phyloP scores from a whole-genome alignment of 2,113 vertebrate species.

The Phyllostomus hastatus region DNA sequence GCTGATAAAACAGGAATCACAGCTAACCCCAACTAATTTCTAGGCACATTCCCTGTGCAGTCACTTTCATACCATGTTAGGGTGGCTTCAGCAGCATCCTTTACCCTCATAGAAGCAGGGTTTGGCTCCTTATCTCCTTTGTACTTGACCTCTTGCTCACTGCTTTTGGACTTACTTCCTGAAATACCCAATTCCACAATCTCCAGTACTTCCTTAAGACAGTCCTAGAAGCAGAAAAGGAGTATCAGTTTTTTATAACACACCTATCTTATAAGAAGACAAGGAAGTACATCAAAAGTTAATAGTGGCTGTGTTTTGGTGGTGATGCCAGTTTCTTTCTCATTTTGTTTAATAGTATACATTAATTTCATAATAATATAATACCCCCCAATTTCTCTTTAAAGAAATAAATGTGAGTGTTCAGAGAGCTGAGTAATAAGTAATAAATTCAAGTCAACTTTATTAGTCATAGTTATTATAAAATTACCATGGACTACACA shows the following conservation, averaged over 20 bases:
- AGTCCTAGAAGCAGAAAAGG: conserved; percentile 85
- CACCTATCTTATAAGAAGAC: background rate
- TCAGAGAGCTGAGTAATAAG: background rate
- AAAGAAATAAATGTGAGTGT: conserved; percentile 42
- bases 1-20: background rate
- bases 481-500: background rate
- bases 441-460: conserved; percentile 33
- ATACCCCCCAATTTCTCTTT: background rate
- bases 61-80: conserved; percentile 89
- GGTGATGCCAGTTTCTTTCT: background rate
- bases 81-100: conserved; percentile 96
- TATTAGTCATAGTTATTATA: background rate
- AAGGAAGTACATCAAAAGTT: conserved; percentile 12
- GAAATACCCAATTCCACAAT: conserved; percentile 97
- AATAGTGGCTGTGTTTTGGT: background rate
- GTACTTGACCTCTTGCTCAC: conserved; percentile 93
- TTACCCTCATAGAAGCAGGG: conserved; percentile 96
- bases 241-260: conserved; percentile 33
- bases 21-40: background rate
- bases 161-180: conserved; percentile 93
- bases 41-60: background rate
- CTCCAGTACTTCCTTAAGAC: conserved; percentile 94
- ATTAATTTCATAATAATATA: conserved; percentile 11
- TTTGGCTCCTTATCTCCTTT: conserved; percentile 97
- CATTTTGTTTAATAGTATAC: background rate